Percentiles rank a stretch among this genome's conserved stretches.
Conservation (phyloP, 1,140 invertebrate species). For the Drosophila saltans region DNA sequence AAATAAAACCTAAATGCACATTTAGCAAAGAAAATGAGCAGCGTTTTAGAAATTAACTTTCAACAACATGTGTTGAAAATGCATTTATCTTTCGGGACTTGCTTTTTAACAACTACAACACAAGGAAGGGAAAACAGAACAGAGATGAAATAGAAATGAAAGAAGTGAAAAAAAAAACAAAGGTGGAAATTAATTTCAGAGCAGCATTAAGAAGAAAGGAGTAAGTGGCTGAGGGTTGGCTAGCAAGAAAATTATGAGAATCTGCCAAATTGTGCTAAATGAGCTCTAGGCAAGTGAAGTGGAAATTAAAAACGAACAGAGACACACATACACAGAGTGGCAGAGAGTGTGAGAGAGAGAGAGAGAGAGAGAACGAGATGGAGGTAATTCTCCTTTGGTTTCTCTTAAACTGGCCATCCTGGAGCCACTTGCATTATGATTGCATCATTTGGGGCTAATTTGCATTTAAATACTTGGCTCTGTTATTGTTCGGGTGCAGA, state of each 20-base stretch:
- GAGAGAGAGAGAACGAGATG: background rate
- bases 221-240: background rate
- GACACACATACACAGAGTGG: conserved; percentile 11
- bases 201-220: conserved; percentile 18
- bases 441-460: conserved; percentile 81
- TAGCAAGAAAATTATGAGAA: conserved; percentile 44
- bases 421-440: conserved; percentile 74
- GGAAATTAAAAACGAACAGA: conserved; percentile 68
- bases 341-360: background rate
- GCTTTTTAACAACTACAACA: conserved; percentile 5
- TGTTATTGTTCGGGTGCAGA: conserved; percentile 75
- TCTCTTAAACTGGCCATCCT: conserved; percentile 33
- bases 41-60: conserved; percentile 78
- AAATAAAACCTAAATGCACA: conserved; percentile 61
- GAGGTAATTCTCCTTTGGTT: conserved; percentile 12
- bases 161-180: conserved; percentile 39
- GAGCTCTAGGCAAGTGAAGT: conserved; percentile 53
- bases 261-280: conserved; percentile 79
- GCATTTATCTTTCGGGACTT: conserved; percentile 72
- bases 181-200: conserved; percentile 76
- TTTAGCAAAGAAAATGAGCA: conserved; percentile 74
- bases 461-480: conserved; percentile 79
- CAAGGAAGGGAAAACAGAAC: conserved; percentile 19
- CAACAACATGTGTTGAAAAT: conserved; percentile 79
- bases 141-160: background rate